These are phyloP conservation scores for Lordiphosa collinella DNA, from an alignment of 1,140 invertebrate genomes.

Conservation along the genomic window DNA sequence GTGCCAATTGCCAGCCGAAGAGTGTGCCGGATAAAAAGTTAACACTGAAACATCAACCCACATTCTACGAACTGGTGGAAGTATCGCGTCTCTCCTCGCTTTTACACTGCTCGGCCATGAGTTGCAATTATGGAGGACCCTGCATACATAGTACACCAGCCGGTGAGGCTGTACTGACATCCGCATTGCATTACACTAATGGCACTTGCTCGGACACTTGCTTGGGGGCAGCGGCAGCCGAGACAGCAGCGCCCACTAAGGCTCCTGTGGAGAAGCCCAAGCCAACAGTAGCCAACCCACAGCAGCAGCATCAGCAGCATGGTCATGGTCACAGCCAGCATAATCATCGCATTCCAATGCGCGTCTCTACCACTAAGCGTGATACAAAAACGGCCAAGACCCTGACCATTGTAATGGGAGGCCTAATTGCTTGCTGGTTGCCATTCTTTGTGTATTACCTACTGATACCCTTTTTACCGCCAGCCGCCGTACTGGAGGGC, in stretches of 20 bases:
- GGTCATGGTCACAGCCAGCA: conserved; percentile 23
- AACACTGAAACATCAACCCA: conserved; percentile 63
- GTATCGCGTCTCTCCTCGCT: conserved; percentile 68
- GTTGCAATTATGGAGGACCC: conserved; percentile 58
- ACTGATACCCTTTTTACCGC: conserved; percentile 86
- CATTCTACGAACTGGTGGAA: conserved; percentile 73
- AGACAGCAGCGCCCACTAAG: background rate
- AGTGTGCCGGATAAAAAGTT: conserved; percentile 37
- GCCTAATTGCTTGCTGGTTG: conserved; percentile 94
- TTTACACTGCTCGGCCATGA: conserved; percentile 61
- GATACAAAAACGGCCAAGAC: conserved; percentile 95
- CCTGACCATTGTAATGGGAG: conserved; percentile 93
- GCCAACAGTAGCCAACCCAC: background rate
- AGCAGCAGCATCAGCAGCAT: conserved; percentile 6
- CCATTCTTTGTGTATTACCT: conserved; percentile 94
- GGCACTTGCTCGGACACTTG: conserved; percentile 57
- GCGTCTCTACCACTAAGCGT: conserved; percentile 84
- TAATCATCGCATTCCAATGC: conserved; percentile 73
- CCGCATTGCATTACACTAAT: conserved; percentile 55
- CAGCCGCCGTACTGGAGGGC: conserved; percentile 81
- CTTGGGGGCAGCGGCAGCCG: conserved; percentile 26
- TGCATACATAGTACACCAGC: conserved; percentile 47
- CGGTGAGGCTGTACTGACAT: conserved; percentile 14
- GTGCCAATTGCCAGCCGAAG: conserved; percentile 48
- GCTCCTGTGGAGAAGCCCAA: background rate